A percentile compares a stretch with the other conserved stretches of the same genome.
Evolutionary conservation across 2,797 vertebrate species (phyloP).

Genomic region (Monodelphis domestica): DNA sequence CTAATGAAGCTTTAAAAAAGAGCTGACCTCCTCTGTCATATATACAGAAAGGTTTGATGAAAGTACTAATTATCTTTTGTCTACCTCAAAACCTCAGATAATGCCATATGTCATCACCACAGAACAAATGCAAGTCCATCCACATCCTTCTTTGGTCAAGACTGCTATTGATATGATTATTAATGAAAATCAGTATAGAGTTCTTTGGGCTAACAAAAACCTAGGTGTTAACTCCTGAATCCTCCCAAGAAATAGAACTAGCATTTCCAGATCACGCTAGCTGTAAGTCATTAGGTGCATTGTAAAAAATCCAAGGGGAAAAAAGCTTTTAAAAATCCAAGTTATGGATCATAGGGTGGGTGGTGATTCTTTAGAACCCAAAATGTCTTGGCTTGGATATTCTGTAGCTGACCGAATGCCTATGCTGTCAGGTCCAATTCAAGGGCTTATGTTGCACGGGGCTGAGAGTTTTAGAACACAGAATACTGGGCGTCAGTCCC

Average conservation of each 20-base stretch:
- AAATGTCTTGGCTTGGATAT: not conserved
- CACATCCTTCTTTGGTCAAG: not conserved
- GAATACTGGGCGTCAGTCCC: not conserved
- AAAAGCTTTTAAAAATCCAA: not conserved
- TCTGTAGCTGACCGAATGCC: not conserved
- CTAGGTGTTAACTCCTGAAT: not conserved
- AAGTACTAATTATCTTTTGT: not conserved
- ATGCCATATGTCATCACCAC: not conserved
- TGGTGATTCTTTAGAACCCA: not conserved
- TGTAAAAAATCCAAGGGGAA: not conserved
- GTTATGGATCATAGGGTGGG: not conserved
- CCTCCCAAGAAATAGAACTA: not conserved
- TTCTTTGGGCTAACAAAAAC: not conserved
- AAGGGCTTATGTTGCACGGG: not conserved
- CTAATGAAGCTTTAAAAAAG: too few species aligned
- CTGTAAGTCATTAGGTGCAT: not conserved
- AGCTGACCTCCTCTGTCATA: too few species aligned
- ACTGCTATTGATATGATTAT: not conserved
- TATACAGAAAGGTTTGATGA: not conserved
- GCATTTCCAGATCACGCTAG: not conserved
- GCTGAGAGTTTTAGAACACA: not conserved
- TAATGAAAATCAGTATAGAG: not conserved
- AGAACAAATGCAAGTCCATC: not conserved
- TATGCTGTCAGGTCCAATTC: not conserved
- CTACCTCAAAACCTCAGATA: not conserved